These are phyloP conservation scores for Acanthacorydalis orientalis DNA, from an alignment of 2,888 invertebrate genomes.

Conservation along the genomic window DNA sequence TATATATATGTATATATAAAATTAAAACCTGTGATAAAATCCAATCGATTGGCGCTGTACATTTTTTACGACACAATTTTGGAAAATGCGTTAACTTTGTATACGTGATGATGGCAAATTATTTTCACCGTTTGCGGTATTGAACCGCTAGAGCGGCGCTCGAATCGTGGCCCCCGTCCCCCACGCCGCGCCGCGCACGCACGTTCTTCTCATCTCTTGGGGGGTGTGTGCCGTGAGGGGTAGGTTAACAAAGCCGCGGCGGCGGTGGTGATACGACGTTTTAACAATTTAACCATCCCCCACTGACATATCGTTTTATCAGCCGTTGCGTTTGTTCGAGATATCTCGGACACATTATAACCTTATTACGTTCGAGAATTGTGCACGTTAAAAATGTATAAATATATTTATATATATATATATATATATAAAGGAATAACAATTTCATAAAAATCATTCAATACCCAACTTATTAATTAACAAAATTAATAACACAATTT, in stretches of 20 bases:
- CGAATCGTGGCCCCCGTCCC: neutral
- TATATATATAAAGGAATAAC: too few species aligned
- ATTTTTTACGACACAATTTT: neutral
- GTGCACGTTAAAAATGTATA: too few species aligned
- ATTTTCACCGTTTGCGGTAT: neutral
- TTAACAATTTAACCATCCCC: conserved; percentile 4
- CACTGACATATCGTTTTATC: too few species aligned
- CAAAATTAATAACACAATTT: too few species aligned
- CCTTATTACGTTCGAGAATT: too few species aligned
- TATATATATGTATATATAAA: too few species aligned
- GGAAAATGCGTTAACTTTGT: neutral
- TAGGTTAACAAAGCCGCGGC: neutral
- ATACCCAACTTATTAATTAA: too few species aligned
- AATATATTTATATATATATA: too few species aligned
- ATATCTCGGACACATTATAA: too few species aligned
- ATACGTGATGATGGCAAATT: neutral
- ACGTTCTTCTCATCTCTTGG: neutral
- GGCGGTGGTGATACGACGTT: conserved; percentile 1
- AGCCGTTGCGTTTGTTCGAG: too few species aligned
- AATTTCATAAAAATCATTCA: too few species aligned
- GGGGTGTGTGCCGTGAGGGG: neutral
- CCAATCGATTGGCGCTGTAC: neutral
- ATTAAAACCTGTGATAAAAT: too few species aligned
- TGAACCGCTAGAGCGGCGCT: neutral
- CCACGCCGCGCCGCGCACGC: neutral